Evolutionary conservation across 2,113 vertebrate genomes (phyloP), one percentile per base, ranked within the genome.

Genomic region (Leptobrachium ailaonicum): DNA sequence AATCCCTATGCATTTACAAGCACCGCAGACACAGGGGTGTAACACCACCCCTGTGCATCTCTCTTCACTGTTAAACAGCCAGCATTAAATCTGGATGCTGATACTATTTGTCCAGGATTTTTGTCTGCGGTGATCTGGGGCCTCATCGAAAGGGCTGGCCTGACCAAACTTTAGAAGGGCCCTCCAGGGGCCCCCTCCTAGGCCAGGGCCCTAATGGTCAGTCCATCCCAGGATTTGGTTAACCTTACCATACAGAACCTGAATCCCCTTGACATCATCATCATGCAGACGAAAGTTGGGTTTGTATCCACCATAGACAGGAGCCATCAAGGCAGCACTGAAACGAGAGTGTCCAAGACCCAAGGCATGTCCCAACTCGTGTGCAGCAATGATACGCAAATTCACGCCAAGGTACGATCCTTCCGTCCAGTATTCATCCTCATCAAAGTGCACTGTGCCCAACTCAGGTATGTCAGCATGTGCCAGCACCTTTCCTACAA

Each of bases 341-440:
- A 92, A 84, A 50, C 93, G 89, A 0, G 95, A 96, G 84, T 96
- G 95, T n/a, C 94, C 94, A 66, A 96, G 88, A 11, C 95, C 95
- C 2, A 96, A 89, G 11, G 93, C 92, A 0, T 96, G 95, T 75
- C 95, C 95, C 2, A 96, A 90, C 86, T 96, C 95, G 2, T 96
- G 95, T 9, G 94, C 91, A 0, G 95, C 95, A 0, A 96, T 94
- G 53, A 96, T 94, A 74, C 92, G 90, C 78, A 96, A 87, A 85
- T 96, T 96, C 80, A 90, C 85, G 2, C 95, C 95, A 0, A 20
- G 50, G 43, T 58, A 83, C 56, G 87, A 90, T 3, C 93, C 90
- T 40, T 96, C 94, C 0, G 93, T 96, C 95, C 95, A 96, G 43
- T 86, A 66, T 56, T 96, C 94, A 40, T 93, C 93, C 5, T 87